Percentiles rank a stretch among this genome's conserved stretches.
These are phyloP conservation scores for Pachyuromys duprasi DNA, from an alignment of 2,797 vertebrate species.

Conservation along the genomic window DNA sequence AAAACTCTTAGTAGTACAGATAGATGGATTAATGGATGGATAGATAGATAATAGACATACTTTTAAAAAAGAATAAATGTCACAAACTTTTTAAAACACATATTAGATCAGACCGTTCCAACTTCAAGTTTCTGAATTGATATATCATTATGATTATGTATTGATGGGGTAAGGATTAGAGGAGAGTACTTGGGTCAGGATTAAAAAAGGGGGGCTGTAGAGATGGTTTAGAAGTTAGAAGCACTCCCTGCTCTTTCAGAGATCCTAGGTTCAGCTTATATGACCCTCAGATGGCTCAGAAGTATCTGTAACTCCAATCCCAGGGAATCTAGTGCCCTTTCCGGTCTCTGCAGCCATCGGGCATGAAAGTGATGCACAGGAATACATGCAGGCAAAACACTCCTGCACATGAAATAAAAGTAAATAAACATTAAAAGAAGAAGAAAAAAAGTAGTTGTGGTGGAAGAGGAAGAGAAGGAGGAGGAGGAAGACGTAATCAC, in stretches of 20 bases:
- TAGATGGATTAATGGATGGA: no score
- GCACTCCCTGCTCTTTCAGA: not conserved
- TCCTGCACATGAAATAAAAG: not conserved
- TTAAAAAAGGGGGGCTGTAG: not conserved
- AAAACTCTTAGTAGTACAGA: not conserved
- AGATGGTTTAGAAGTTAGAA: not conserved
- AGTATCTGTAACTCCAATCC: not conserved
- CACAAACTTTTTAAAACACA: not conserved
- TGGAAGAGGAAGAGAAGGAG: no score
- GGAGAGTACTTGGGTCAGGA: no score
- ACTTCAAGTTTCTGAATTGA: not conserved
- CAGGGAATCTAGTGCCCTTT: not conserved
- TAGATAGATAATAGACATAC: not conserved
- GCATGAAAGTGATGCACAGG: not conserved
- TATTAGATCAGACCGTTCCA: not conserved
- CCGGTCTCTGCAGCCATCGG: not conserved
- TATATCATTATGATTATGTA: not conserved
- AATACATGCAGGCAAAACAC: not conserved
- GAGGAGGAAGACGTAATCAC: not conserved
- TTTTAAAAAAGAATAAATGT: not conserved
- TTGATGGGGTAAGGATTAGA: not conserved
- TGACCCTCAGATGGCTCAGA: not conserved
- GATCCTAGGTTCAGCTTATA: not conserved
- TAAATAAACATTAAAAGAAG: not conserved
- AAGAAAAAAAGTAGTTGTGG: no score